Conservation (phyloP, 2,888 invertebrate genomes). For the Drosophila vallismaia region DNA sequence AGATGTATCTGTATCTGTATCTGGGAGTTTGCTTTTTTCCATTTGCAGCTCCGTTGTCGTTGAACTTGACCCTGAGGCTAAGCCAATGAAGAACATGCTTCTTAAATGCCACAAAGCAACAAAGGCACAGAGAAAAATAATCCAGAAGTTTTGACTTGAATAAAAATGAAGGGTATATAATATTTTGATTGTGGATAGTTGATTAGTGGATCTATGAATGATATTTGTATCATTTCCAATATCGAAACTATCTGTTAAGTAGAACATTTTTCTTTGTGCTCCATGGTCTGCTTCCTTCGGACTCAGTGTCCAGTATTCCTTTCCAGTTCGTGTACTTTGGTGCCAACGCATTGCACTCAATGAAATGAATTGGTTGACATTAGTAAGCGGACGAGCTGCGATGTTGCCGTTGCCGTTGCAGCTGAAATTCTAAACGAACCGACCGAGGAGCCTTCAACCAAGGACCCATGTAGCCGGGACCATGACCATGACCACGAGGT, state of each 20-base stretch:
- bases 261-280: neutral
- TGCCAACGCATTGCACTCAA: constrained; percentile 79
- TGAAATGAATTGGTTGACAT: constrained; percentile 78
- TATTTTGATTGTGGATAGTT: neutral
- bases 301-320: constrained; percentile 9
- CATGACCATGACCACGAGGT: constrained; percentile 45
- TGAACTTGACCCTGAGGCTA: constrained; percentile 78
- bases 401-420: constrained; percentile 47
- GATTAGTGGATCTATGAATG: no score
- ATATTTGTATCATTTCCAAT: no score
- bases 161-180: neutral
- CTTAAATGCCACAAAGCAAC: constrained; percentile 69
- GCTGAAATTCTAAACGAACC: constrained; percentile 42
- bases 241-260: neutral
- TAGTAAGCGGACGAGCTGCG: constrained; percentile 55
- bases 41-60: constrained; percentile 48
- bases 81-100: constrained; percentile 73
- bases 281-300: constrained; percentile 4
- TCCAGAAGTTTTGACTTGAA: neutral
- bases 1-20: constrained; percentile 17
- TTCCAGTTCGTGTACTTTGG: constrained; percentile 37
- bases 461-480: constrained; percentile 30
- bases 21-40: constrained; percentile 28
- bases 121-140: constrained; percentile 25
- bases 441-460: constrained; percentile 1